These are phyloP conservation scores for Acrocephalus kingi DNA, from an alignment of 2,113 vertebrate species.

Conservation along the genomic window DNA sequence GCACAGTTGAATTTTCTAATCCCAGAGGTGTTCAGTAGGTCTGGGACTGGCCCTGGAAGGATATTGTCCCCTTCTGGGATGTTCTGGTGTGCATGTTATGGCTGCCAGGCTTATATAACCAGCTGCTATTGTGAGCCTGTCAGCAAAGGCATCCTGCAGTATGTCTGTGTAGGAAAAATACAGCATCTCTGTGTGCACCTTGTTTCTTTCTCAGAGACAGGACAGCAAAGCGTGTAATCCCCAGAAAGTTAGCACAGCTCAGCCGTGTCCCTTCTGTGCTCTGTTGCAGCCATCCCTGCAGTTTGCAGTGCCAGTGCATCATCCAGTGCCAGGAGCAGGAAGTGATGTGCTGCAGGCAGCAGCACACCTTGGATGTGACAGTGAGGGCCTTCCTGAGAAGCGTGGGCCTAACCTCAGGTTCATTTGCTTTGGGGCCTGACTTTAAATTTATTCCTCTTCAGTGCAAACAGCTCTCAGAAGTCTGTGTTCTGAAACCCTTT, in stretches of 20 bases:
- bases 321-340: slow-evolving; percentile 86
- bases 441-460: background rate
- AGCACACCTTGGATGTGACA: slow-evolving; percentile 82
- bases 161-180: background rate
- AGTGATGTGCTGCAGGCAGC: slow-evolving; percentile 78
- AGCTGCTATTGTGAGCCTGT: background rate
- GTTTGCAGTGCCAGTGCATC: slow-evolving; percentile 83
- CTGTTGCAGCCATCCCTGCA: slow-evolving; percentile 80
- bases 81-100: background rate
- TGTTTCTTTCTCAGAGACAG: background rate
- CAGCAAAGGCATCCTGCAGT: background rate
- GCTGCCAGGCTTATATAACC: background rate
- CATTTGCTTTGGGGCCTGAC: background rate
- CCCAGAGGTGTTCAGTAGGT: background rate
- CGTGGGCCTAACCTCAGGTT: background rate
- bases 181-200: background rate
- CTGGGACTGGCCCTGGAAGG: background rate
- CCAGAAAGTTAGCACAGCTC: background rate
- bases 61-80: background rate
- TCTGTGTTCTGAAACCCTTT: background rate
- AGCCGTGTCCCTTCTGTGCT: background rate
- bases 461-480: background rate
- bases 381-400: slow-evolving; percentile 47
- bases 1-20: background rate
- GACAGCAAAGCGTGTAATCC: background rate